Percentiles rank a stretch among this genome's conserved stretches.
These are phyloP conservation scores for Lottia gigantea DNA, from an alignment of 2,888 invertebrate species.

Conservation along the genomic window DNA sequence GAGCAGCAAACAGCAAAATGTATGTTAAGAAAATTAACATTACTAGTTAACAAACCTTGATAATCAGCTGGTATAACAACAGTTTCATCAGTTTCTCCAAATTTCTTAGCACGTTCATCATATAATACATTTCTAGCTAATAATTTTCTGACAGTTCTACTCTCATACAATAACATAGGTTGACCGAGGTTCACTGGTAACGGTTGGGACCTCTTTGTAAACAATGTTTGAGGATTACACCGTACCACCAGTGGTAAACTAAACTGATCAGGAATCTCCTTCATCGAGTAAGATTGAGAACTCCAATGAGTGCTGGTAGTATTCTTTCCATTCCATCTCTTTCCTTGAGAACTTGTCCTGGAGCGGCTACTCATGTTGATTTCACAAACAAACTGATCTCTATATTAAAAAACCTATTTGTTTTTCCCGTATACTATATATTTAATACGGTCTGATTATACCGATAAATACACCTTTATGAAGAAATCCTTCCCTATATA, in stretches of 20 bases:
- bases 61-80: slow-evolving; percentile 57
- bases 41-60: slow-evolving; percentile 39
- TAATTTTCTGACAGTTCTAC: slow-evolving; percentile 45
- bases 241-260: slow-evolving; percentile 47
- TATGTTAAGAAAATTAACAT: too few relatives aligned
- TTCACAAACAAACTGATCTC: too few relatives aligned
- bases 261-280: slow-evolving; percentile 45
- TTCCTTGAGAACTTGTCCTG: slow-evolving; percentile 2
- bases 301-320: slow-evolving; percentile 46
- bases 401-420: too few relatives aligned
- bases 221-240: slow-evolving; percentile 44
- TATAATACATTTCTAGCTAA: slow-evolving; percentile 47
- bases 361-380: neutral
- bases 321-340: neutral
- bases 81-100: slow-evolving; percentile 50
- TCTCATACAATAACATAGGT: slow-evolving; percentile 48
- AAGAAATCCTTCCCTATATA: too few relatives aligned
- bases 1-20: too few relatives aligned
- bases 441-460: too few relatives aligned
- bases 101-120: slow-evolving; percentile 34
- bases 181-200: slow-evolving; percentile 46
- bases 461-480: too few relatives aligned
- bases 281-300: slow-evolving; percentile 44
- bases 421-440: too few relatives aligned
- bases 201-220: slow-evolving; percentile 36